Conservation (phyloP, 2,113 vertebrate species). For the Rhinogobius similis region DNA sequence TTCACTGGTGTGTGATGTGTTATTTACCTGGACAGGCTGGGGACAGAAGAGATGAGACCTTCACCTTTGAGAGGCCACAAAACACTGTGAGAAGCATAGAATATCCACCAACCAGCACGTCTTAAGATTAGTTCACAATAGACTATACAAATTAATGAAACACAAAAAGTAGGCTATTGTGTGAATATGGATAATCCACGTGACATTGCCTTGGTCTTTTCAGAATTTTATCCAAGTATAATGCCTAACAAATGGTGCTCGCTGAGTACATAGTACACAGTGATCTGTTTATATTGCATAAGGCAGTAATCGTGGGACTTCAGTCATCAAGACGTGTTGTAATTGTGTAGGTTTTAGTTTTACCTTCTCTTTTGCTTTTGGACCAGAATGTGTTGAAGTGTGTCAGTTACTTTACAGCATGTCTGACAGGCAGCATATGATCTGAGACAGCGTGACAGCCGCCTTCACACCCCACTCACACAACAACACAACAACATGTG, state of each 20-base stretch:
- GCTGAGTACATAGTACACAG: neutral
- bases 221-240: neutral
- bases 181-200: neutral
- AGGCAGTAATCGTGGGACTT: neutral
- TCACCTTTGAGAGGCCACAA: constrained; percentile 35
- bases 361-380: constrained; percentile 1
- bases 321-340: neutral
- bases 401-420: constrained; percentile 56
- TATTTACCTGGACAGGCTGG: constrained; percentile 49
- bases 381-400: constrained; percentile 15
- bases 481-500: constrained; percentile 20
- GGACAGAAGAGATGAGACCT: constrained; percentile 29
- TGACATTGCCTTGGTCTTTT: neutral
- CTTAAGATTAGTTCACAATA: neutral
- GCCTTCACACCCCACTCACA: constrained; percentile 55
- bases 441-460: constrained; percentile 75
- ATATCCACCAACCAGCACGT: neutral
- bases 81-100: neutral
- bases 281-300: neutral
- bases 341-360: neutral
- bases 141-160: neutral
- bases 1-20: constrained; percentile 46
- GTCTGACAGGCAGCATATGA: constrained; percentile 78
- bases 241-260: neutral
- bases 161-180: neutral